Conservation (phyloP, 1,140 invertebrate species). For the Telenomus remus region DNA sequence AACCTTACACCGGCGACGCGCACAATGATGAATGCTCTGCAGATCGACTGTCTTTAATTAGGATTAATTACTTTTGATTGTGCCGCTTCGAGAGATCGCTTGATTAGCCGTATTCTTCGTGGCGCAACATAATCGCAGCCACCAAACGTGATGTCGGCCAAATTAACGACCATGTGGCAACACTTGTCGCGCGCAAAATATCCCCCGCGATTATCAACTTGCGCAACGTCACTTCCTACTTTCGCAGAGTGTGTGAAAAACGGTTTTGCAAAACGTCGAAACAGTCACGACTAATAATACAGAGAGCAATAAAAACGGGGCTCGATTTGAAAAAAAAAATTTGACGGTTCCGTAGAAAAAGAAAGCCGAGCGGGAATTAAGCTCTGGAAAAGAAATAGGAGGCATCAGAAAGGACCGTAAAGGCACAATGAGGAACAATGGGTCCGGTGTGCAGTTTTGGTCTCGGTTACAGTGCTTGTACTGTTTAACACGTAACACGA, state of each 20-base stretch:
- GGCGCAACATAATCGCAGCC: conserved; percentile 54
- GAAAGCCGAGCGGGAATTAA: conserved; percentile 47
- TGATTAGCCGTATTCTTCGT: conserved; percentile 59
- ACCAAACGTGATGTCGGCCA: conserved; percentile 22
- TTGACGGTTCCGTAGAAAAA: conserved; percentile 23
- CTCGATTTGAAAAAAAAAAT: conserved; percentile 3
- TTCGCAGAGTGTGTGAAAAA: conserved; percentile 32
- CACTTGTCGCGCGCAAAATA: conserved; percentile 45
- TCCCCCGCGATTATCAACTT: conserved; percentile 10
- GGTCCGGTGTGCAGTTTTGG: conserved; percentile 63
- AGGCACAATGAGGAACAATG: conserved; percentile 63
- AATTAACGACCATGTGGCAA: conserved; percentile 25
- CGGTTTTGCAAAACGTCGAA: no score
- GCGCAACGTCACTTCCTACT: conserved; percentile 66
- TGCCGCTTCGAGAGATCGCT: conserved; percentile 54
- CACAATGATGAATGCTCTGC: conserved; percentile 41
- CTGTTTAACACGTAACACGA: conserved; percentile 69
- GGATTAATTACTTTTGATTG: conserved; percentile 67
- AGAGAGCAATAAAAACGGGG: conserved; percentile 42
- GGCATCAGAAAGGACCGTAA: conserved; percentile 29
- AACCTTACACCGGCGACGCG: conserved; percentile 27
- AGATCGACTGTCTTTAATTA: conserved; percentile 64
- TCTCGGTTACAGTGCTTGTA: conserved; percentile 64
- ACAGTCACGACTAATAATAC: no score
- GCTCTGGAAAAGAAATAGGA: conserved; percentile 47